A percentile compares a stretch with the other conserved stretches of the same genome.
phyloP scores from a whole-genome alignment of 1,140 invertebrate species.

The Scaptomyza montana region DNA sequence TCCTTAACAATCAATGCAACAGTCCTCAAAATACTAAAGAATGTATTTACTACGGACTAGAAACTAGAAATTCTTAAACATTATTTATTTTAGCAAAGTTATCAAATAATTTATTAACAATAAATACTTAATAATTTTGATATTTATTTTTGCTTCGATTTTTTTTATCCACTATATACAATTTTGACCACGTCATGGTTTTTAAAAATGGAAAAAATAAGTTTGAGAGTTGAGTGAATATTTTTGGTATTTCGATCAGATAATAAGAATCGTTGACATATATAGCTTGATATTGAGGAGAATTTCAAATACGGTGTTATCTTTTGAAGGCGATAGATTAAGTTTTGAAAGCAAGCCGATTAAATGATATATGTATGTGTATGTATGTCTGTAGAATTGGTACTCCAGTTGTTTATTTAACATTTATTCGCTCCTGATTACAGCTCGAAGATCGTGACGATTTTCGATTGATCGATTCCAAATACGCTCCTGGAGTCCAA shows the following conservation, averaged over 20 bases:
- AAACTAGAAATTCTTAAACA: conserved; percentile 27
- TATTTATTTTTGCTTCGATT: not conserved
- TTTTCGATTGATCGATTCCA: conserved; percentile 91
- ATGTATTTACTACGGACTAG: conserved; percentile 38
- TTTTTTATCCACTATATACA: conserved; percentile 27
- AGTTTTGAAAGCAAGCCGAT: conserved; percentile 45
- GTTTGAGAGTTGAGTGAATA: conserved; percentile 19
- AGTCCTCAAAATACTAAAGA: conserved; percentile 38
- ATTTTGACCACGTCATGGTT: not conserved
- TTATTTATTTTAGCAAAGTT: conserved; percentile 13
- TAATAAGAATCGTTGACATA: not conserved
- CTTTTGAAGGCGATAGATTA: conserved; percentile 44
- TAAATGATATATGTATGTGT: not conserved
- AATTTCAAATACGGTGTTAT: conserved; percentile 47
- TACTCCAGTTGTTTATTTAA: conserved; percentile 33
- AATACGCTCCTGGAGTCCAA: conserved; percentile 97
- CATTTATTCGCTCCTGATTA: conserved; percentile 74
- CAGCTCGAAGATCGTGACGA: conserved; percentile 88
- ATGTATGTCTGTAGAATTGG: not conserved
- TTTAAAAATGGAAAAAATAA: not conserved
- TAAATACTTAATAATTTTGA: conserved; percentile 15
- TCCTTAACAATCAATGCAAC: conserved; percentile 40
- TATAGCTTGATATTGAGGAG: conserved; percentile 18
- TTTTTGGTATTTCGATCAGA: conserved; percentile 21
- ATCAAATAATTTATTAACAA: conserved; percentile 36